phyloP scores from a whole-genome alignment of 2,797 vertebrate genomes.

The Anolis apletophallus region DNA sequence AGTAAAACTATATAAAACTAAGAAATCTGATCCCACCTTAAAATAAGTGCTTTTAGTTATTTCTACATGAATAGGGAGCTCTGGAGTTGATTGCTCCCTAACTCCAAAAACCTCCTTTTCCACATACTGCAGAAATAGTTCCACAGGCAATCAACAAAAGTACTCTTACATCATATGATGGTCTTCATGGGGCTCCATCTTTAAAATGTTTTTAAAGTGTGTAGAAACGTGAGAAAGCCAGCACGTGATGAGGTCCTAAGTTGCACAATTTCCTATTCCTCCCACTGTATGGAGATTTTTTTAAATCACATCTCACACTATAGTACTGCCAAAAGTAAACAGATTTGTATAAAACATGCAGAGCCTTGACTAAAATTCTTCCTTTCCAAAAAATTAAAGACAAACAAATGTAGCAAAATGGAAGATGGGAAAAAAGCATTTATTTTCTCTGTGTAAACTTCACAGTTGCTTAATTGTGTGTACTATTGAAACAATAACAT shows the following conservation, averaged over 20 bases:
- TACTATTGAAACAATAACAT: slow-evolving; percentile 58
- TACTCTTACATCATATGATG: too few species aligned
- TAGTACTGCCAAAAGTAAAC: slow-evolving; percentile 2
- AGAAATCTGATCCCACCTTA: too few species aligned
- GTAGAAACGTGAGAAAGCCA: too few species aligned
- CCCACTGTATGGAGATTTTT: not conserved
- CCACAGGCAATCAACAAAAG: too few species aligned
- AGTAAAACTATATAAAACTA: too few species aligned
- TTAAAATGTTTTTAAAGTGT: too few species aligned
- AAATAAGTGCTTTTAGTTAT: too few species aligned
- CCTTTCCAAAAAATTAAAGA: slow-evolving; percentile 51
- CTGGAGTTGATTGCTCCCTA: not conserved
- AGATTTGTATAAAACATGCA: slow-evolving; percentile 47
- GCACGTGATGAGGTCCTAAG: too few species aligned
- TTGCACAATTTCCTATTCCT: not conserved
- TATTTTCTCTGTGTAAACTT: slow-evolving; percentile 65
- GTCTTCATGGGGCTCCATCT: too few species aligned
- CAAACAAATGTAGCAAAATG: slow-evolving; percentile 63
- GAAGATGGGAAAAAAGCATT: slow-evolving; percentile 43
- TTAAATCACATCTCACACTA: slow-evolving; percentile 2
- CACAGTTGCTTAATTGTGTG: slow-evolving; percentile 73
- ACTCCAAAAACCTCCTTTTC: too few species aligned
- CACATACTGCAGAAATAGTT: too few species aligned
- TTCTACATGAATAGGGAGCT: not conserved
- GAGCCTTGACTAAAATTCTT: not conserved